Evolutionary conservation across 2,888 invertebrate species (phyloP).

Genomic region (Octonoba sinensis): DNA sequence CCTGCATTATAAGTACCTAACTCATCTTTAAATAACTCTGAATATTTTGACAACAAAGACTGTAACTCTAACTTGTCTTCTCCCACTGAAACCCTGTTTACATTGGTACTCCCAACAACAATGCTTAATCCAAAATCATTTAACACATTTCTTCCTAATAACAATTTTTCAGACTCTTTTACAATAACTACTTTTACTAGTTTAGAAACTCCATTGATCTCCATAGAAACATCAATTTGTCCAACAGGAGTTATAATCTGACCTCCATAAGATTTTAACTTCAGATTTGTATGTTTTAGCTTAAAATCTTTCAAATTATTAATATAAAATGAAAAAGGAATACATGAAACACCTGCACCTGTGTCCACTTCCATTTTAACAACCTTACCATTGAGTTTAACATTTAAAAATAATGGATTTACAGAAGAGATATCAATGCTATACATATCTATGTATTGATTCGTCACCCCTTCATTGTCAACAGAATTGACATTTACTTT

Average conservation of each 20-base stretch:
- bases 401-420: no score
- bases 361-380: no score
- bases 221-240: not conserved
- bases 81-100: not conserved
- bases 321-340: not conserved
- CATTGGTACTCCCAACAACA: not conserved
- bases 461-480: not conserved
- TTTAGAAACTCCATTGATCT: not conserved
- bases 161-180: no score
- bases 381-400: no score
- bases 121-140: no score
- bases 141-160: no score
- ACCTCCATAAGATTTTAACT: no score
- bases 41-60: not conserved
- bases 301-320: not conserved
- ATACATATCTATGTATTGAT: not conserved
- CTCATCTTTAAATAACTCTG: not conserved
- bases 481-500: slow-evolving; percentile 11
- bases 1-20: not conserved
- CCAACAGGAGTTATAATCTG: not conserved
- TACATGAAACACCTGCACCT: no score
- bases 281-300: not conserved
- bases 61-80: not conserved
- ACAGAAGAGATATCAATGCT: no score
- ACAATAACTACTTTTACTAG: not conserved